Evolutionary conservation across 1,140 invertebrate species (phyloP), one percentile per base, ranked within the genome.

Genomic region (Macrostomum lignano): DNA sequence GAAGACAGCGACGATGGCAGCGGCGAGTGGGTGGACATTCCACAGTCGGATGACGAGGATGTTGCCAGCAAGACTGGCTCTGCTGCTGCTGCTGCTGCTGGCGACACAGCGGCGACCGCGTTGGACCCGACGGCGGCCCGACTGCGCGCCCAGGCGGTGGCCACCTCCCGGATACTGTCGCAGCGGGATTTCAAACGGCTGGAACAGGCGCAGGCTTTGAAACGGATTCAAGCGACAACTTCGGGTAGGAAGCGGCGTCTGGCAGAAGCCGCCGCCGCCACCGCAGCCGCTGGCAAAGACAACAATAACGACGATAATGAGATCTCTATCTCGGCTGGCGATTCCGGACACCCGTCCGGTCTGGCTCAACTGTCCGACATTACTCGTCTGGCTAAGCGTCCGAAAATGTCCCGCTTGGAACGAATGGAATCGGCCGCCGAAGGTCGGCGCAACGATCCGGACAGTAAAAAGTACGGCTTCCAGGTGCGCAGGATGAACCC

Each of bases 401-500:
- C 17, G 11, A 33, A 33, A 24, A 19, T 19, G 32, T 14, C 13
- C 20, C 6, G 19, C 5, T 11, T 11, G 10, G 10, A 10, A 6
- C 11, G 19, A 7, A 7, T 32, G 6, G 31, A 32, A 32, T 17
- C 9, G 5, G 17, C 25, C 31, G 25, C 20, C 7, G 31, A 32
- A 7, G 31, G 31, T 11, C 10, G 31, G 17, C 11, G n/a, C 6
- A n/a, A n/a, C n/a, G n/a, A n/a, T n/a, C n/a, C n/a, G n/a, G 77
- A 67, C 39, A 66, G 81, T 43, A 75, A 78, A 37, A 84, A 78
- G 47, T 91, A 72, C 61, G 75, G 77, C 4, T 72, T 71, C 44
- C 73, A 74, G 0, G 54, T 74, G 74, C 53, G 67, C 71, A 2
- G 66, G 72, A 65, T 73, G 46, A 84, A 86, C 64, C 70, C 71